Base-by-base conservation (phyloP, 1,140 invertebrate genomes). In the Drosophila melanogaster region DNA sequence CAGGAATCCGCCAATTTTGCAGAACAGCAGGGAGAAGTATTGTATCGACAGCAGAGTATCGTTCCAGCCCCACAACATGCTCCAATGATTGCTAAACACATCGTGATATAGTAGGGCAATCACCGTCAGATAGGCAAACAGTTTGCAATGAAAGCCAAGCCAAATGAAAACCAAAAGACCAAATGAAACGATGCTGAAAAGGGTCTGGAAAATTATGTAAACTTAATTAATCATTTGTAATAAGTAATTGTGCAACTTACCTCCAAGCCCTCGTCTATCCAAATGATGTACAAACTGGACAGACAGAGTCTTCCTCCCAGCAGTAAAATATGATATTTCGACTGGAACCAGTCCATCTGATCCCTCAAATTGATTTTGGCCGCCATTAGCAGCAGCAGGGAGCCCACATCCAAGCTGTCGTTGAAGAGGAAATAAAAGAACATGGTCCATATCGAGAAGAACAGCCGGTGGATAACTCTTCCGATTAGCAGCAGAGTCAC, bases 1-100 rank as follows among this genome's bases (percentile, higher is more conserved):
- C 24, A 81, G 14, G 15, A 81, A 65, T 12, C 69, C 77, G 8
- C 59, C 73, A 2, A 64, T 8, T 64, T 67, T 77, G 17, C 47
- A 35, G 12, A 80, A 22, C 22, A 74, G 4, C 8, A 50, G 1
- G 40, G 24, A 44, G 8, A 74, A 44, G 14, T 80, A 43, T 10
- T 64, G 22, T 14, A 84, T 1, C n/a, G 65, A 44, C n/a, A 80
- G 47, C 2, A 84, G 40, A 6, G 38, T 30, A 69, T 85, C 61
- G 22, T 77, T 37, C 72, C 81, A 80, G 46, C 66, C 77, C 11
- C 26, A 73, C n/a, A 72, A 14, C 40, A 59, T 30, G 7, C 15
- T 30, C 44, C 60, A 58, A 14, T 47, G 43, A 11, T 30, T n/a
- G 54, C 41, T 43, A 3, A 54, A 47, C 1, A 56, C 40, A 17